A percentile compares a stretch with the other conserved stretches of the same genome.
Evolutionary conservation across 2,797 vertebrate species (phyloP).

Genomic region (Aselliscus stoliczkanus): DNA sequence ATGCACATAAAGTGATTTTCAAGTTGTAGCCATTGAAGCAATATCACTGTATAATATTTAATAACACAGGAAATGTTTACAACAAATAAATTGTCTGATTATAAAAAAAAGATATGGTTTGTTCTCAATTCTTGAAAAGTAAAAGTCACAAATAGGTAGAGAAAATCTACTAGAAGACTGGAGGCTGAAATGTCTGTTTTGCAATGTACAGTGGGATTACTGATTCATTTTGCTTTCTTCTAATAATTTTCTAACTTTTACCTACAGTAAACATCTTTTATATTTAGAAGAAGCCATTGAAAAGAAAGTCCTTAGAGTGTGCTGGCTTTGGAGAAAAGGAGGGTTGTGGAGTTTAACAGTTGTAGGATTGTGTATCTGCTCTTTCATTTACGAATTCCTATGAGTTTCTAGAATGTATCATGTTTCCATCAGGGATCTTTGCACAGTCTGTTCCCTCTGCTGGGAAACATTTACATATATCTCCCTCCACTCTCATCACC

Average conservation of each 20-base stretch:
- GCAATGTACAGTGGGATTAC: neutral
- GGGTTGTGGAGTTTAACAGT: rapidly evolving
- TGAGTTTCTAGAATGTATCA: neutral
- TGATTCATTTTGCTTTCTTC: neutral
- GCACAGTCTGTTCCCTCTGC: neutral
- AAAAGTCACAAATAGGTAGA: neutral
- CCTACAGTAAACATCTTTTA: neutral
- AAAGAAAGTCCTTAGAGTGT: neutral
- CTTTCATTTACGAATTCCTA: neutral
- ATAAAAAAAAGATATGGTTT: neutral
- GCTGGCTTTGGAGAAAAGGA: neutral
- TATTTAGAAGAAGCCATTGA: neutral
- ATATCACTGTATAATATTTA: neutral
- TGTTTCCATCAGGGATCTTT: neutral
- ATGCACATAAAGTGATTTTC: neutral
- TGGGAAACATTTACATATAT: neutral
- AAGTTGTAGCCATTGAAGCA: neutral
- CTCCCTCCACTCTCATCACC: no score
- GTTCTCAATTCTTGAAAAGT: neutral
- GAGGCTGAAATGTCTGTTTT: neutral
- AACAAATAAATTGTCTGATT: neutral
- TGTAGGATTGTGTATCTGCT: rapidly evolving
- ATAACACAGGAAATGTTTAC: neutral
- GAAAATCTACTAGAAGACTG: neutral
- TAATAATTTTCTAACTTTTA: neutral